A percentile compares a stretch with the other conserved stretches of the same genome.
Evolutionary conservation across 1,140 invertebrate genomes (phyloP).

Genomic region (Penaeus vannamei): DNA sequence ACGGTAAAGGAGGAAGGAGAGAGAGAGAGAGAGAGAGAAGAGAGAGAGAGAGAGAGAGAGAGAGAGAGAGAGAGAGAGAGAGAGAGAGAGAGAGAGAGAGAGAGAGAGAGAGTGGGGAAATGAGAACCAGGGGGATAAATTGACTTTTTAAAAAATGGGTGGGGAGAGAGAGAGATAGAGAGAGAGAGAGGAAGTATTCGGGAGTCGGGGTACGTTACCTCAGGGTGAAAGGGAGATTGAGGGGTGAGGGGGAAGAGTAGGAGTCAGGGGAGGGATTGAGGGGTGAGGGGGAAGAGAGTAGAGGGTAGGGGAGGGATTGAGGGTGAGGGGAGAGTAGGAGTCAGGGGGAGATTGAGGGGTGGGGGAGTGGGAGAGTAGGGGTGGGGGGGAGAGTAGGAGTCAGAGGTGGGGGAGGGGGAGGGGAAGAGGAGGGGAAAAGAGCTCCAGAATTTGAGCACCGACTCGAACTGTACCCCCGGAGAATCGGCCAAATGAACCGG

Average conservation of each 20-base stretch:
- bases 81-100: too few relatives aligned
- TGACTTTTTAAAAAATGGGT: too few relatives aligned
- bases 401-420: not conserved
- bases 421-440: not conserved
- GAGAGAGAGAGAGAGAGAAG: too few relatives aligned
- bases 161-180: not conserved
- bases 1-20: too few relatives aligned
- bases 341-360: not conserved
- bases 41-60: too few relatives aligned
- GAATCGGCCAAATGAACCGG: slow-evolving; percentile 62
- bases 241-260: not conserved
- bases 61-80: too few relatives aligned
- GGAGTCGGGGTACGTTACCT: not conserved
- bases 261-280: not conserved
- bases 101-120: too few relatives aligned
- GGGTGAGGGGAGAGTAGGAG: not conserved
- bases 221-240: not conserved
- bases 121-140: too few relatives aligned
- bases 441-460: slow-evolving; percentile 34
- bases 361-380: not conserved
- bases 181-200: not conserved
- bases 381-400: not conserved
- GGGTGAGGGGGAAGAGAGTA: not conserved
- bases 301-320: not conserved
- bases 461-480: slow-evolving; percentile 54